A percentile compares a stretch with the other conserved stretches of the same genome.
Evolutionary conservation across 53 echinoderm and acorn worm genomes (phyloP).

Genomic region (Henricia sp.): DNA sequence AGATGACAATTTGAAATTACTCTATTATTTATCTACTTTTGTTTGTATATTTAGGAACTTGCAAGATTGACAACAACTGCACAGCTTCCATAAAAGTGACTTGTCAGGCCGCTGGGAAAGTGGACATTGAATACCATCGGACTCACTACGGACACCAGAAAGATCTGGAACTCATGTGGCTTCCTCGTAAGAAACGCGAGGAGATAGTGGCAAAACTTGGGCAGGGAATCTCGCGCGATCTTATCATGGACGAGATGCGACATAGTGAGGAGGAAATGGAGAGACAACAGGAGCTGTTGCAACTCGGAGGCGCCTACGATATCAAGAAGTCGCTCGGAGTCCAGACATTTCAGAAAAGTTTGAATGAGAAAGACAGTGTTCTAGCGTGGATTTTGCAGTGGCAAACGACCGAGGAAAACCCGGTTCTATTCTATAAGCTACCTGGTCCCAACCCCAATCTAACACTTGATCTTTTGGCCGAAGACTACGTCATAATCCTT

Average conservation of each 20-base stretch:
- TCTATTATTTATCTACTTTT: no score
- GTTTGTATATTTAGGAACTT: conserved; percentile 56
- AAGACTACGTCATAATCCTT: conserved; percentile 47
- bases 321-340: conserved; percentile 18
- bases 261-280: conserved; percentile 8
- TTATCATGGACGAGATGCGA: conserved; percentile 13
- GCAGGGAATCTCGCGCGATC: conserved; percentile 45
- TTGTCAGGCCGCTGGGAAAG: conserved; percentile 24
- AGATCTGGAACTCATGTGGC: conserved; percentile 49
- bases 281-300: conserved; percentile 15
- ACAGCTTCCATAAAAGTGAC: conserved; percentile 55
- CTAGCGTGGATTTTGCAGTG: conserved; percentile 54
- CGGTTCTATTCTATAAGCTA: conserved; percentile 32
- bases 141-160: conserved; percentile 55
- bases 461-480: conserved; percentile 1
- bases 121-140: conserved; percentile 48
- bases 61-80: conserved; percentile 66
- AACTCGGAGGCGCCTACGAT: neutral
- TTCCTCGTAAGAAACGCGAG: conserved; percentile 29
- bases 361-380: conserved; percentile 49
- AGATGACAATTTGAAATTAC: no score
- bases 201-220: conserved; percentile 22
- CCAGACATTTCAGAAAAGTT: conserved; percentile 28
- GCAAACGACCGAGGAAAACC: conserved; percentile 40
- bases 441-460: conserved; percentile 2